Percentiles rank a stretch among this genome's conserved stretches.
Evolutionary conservation across 2,888 invertebrate genomes (phyloP).

Genomic region (Xiphydria camelus): DNA sequence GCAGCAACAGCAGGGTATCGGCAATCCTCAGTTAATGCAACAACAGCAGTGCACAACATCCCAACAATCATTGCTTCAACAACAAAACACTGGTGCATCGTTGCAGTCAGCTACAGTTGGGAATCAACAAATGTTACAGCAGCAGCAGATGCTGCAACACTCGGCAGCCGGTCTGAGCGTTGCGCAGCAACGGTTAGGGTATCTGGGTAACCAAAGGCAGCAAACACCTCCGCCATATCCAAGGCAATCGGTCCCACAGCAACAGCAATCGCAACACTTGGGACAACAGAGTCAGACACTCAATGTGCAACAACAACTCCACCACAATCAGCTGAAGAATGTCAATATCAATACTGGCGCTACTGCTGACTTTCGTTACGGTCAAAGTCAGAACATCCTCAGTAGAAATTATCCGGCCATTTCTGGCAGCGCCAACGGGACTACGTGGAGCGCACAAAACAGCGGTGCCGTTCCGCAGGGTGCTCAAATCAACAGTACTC

Average conservation of each 20-base stretch:
- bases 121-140: slow-evolving; percentile 25
- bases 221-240: slow-evolving; percentile 40
- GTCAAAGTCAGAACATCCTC: slow-evolving; percentile 54
- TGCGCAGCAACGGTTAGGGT: slow-evolving; percentile 50
- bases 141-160: slow-evolving; percentile 7
- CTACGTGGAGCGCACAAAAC: slow-evolving; percentile 45
- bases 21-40: slow-evolving; percentile 11
- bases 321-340: slow-evolving; percentile 54
- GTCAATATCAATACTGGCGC: slow-evolving; percentile 50
- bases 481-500: slow-evolving; percentile 41
- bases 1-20: slow-evolving; percentile 5
- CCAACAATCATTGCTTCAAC: slow-evolving; percentile 29
- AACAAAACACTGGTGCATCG: slow-evolving; percentile 25
- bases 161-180: slow-evolving; percentile 35
- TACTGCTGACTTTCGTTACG: slow-evolving; percentile 54
- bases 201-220: slow-evolving; percentile 43
- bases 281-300: slow-evolving; percentile 43
- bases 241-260: slow-evolving; percentile 52
- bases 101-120: slow-evolving; percentile 27
- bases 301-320: slow-evolving; percentile 53
- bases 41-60: slow-evolving; percentile 20
- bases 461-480: slow-evolving; percentile 41
- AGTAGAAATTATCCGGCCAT: slow-evolving; percentile 48
- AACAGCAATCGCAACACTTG: slow-evolving; percentile 43
- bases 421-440: slow-evolving; percentile 33